Evolutionary conservation across 1,140 invertebrate species (phyloP).

Genomic region (Stenopsyche tienmushanensis): DNA sequence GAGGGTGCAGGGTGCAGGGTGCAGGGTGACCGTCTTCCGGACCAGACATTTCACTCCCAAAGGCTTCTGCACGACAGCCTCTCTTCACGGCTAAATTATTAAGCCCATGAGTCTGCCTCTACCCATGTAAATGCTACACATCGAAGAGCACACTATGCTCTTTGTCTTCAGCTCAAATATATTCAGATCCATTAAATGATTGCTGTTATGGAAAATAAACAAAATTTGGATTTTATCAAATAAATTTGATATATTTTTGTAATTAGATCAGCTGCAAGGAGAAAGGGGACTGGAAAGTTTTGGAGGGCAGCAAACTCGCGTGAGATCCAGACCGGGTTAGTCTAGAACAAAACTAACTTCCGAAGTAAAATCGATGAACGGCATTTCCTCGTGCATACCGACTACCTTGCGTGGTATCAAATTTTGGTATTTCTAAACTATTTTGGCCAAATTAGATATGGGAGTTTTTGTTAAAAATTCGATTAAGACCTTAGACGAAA

Average conservation of each 20-base stretch:
- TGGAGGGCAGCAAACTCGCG: slow-evolving; percentile 32
- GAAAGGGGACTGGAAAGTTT: slow-evolving; percentile 21
- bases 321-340: slow-evolving; percentile 15
- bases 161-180: too few relatives aligned
- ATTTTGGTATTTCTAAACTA: too few relatives aligned
- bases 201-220: too few relatives aligned
- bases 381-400: slow-evolving; percentile 13
- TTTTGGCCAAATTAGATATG: too few relatives aligned
- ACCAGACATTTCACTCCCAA: slow-evolving; percentile 26
- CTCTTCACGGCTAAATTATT: slow-evolving; percentile 29
- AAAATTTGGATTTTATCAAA: neutral
- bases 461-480: too few relatives aligned
- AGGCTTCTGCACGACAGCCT: slow-evolving; percentile 25
- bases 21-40: slow-evolving; percentile 29
- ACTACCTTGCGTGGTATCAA: too few relatives aligned
- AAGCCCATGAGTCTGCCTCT: slow-evolving; percentile 23
- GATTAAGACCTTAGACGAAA: too few relatives aligned
- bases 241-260: neutral
- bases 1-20: slow-evolving; percentile 10
- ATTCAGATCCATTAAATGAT: too few relatives aligned
- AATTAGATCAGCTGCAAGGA: neutral
- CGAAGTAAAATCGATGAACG: slow-evolving; percentile 30
- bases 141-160: too few relatives aligned
- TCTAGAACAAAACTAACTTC: slow-evolving; percentile 18
- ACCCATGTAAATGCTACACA: too few relatives aligned